phyloP scores from a whole-genome alignment of 2,113 vertebrate species.

The Gopherus evgoodei region DNA sequence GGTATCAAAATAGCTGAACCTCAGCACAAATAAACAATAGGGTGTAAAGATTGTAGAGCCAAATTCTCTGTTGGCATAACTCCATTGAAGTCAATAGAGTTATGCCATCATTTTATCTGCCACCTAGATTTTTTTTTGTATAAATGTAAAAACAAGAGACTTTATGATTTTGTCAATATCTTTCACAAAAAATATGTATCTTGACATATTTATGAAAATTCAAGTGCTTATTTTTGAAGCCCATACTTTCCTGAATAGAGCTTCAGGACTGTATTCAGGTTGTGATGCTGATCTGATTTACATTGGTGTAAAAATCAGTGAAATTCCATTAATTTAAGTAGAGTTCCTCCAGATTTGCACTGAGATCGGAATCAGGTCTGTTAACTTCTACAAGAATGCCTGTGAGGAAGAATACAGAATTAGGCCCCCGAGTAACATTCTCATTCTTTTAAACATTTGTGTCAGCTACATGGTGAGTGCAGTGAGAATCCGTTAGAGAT shows the following conservation, averaged over 20 bases:
- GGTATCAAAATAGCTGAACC: conserved; percentile 60
- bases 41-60: conserved; percentile 54
- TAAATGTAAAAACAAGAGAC: background rate
- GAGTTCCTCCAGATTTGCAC: background rate
- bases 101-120: conserved; percentile 62
- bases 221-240: background rate
- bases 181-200: background rate
- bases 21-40: conserved; percentile 47
- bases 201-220: background rate
- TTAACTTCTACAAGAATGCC: background rate
- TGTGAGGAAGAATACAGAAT: background rate
- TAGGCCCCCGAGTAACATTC: background rate
- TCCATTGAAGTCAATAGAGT: conserved; percentile 44
- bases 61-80: conserved; percentile 60
- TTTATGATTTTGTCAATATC: conserved; percentile 23
- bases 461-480: conserved; percentile 3
- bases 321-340: background rate
- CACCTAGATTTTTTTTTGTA: conserved; percentile 8
- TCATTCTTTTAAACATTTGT: background rate
- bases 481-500: conserved; percentile 73
- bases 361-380: background rate
- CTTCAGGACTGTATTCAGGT: background rate
- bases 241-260: background rate
- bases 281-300: background rate
- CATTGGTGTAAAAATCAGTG: fast-evolving